Percentiles rank a stretch among this genome's conserved stretches.
Conservation (phyloP, 2,888 invertebrate species). For the Stenurella melanura region DNA sequence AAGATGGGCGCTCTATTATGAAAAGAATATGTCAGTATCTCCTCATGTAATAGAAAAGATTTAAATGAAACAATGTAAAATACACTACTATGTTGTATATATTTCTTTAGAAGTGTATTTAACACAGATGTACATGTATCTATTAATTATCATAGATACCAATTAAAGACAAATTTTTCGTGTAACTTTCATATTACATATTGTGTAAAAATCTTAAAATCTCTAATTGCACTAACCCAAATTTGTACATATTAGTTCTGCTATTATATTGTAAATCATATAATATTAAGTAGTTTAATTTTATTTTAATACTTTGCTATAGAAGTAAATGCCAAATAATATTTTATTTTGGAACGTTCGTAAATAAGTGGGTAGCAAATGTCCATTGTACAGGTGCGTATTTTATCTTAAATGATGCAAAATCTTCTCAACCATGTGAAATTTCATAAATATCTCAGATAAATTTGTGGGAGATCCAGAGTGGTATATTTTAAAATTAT, state of each 20-base stretch:
- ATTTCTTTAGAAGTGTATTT: constrained; percentile 29
- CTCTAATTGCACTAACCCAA: constrained; percentile 39
- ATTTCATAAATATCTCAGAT: too few relatives aligned
- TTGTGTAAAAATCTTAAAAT: constrained; percentile 37
- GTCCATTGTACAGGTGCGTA: too few relatives aligned
- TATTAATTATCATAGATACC: constrained; percentile 9
- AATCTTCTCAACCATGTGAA: too few relatives aligned
- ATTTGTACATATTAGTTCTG: constrained; percentile 38
- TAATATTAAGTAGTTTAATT: background rate
- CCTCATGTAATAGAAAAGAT: background rate
- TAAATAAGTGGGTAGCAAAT: background rate
- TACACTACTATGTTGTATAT: constrained; percentile 29
- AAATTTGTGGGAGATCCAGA: too few relatives aligned
- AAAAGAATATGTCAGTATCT: background rate
- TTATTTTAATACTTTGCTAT: background rate
- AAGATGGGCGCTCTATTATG: constrained; percentile 23
- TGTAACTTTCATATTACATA: constrained; percentile 38
- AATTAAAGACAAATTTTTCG: constrained; percentile 27
- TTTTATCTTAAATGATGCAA: too few relatives aligned
- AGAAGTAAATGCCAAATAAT: constrained; percentile 30
- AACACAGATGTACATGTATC: constrained; percentile 30
- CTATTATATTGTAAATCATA: constrained; percentile 10
- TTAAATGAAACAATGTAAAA: constrained; percentile 3
- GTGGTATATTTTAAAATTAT: too few relatives aligned
- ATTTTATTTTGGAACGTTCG: background rate